Evolutionary conservation across 2,888 invertebrate species (phyloP).

Genomic region (Eugnorisma glareosa): DNA sequence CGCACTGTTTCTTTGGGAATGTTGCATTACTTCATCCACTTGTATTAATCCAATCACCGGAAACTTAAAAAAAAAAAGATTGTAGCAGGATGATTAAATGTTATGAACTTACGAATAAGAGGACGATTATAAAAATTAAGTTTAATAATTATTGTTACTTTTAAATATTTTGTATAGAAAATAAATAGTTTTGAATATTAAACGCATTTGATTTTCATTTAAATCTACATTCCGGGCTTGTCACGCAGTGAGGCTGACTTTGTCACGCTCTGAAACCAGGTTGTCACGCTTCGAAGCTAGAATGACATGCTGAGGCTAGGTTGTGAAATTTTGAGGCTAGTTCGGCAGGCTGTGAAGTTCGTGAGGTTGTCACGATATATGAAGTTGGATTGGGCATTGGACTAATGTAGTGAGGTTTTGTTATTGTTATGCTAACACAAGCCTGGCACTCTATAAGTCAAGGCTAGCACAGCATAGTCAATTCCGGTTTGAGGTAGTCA

Average conservation of each 20-base stretch:
- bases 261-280: not conserved
- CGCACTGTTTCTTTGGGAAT: not conserved
- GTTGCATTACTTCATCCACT: not conserved
- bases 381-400: not conserved
- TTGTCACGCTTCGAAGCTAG: too few relatives aligned
- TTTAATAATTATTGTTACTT: conserved; percentile 25
- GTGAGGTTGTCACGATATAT: not conserved
- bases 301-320: too few relatives aligned
- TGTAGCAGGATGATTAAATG: conserved; percentile 7
- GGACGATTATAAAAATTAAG: conserved; percentile 24
- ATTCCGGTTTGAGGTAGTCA: not conserved
- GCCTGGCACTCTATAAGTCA: not conserved
- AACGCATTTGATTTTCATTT: conserved; percentile 4
- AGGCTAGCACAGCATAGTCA: not conserved
- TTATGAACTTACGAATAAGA: conserved; percentile 12
- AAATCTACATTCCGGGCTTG: not conserved
- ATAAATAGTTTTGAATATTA: conserved; percentile 40
- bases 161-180: conserved; percentile 34
- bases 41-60: not conserved
- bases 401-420: not conserved
- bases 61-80: not conserved
- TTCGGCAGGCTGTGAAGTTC: not conserved
- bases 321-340: not conserved
- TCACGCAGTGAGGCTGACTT: not conserved
- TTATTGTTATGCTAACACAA: not conserved